phyloP scores from a whole-genome alignment of 2,888 invertebrate genomes.

The Tetropium fuscum region DNA sequence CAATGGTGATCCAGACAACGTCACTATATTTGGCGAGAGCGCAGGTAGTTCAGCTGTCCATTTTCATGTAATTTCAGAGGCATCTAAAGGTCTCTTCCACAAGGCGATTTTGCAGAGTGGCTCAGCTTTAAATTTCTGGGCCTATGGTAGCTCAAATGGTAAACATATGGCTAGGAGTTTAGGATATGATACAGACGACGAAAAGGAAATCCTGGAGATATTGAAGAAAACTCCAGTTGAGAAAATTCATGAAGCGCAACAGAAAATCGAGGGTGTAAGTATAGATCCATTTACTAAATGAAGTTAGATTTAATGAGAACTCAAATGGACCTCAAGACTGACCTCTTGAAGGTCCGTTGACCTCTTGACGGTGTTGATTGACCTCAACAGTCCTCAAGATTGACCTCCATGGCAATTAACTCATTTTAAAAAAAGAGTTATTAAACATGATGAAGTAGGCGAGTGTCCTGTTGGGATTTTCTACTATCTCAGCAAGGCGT shows the following conservation, averaged over 20 bases:
- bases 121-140: constrained; percentile 54
- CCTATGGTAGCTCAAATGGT: constrained; percentile 50
- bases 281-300: no score
- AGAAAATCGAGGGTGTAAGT: constrained; percentile 50
- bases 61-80: constrained; percentile 58
- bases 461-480: no score
- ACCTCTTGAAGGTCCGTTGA: no score
- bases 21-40: constrained; percentile 70
- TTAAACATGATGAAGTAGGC: no score
- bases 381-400: no score
- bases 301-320: no score
- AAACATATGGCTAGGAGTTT: constrained; percentile 47
- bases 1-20: constrained; percentile 68
- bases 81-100: constrained; percentile 55
- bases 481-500: no score
- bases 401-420: no score
- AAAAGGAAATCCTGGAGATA: constrained; percentile 52
- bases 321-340: no score
- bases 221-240: constrained; percentile 46
- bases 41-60: constrained; percentile 68
- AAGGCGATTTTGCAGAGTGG: constrained; percentile 59
- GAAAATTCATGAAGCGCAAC: constrained; percentile 47
- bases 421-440: no score
- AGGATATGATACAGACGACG: constrained; percentile 53
- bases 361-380: no score